Evolutionary conservation across 2,797 vertebrate species (phyloP).

Genomic region (Sus cebifrons): DNA sequence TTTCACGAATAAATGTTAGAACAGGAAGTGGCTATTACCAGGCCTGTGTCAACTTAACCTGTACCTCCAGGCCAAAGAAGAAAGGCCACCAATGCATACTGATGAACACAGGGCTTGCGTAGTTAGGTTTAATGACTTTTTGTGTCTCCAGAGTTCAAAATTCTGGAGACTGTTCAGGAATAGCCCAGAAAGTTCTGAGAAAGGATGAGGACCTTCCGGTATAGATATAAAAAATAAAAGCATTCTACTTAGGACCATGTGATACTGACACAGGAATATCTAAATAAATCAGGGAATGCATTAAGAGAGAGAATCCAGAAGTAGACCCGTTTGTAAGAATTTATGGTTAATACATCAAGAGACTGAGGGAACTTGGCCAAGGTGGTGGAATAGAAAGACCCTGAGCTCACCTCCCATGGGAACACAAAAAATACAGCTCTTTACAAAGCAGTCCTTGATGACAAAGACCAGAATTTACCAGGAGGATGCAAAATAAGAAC

Average conservation of each 20-base stretch:
- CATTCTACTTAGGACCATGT: neutral
- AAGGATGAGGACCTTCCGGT: neutral
- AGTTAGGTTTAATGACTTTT: neutral
- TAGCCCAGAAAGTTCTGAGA: conserved; percentile 7
- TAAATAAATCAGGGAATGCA: neutral
- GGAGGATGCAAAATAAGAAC: neutral
- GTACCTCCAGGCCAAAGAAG: neutral
- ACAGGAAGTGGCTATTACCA: neutral
- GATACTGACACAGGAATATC: neutral
- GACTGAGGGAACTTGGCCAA: neutral
- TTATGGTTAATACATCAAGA: neutral
- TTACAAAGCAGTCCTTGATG: neutral
- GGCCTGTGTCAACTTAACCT: neutral
- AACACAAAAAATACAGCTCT: neutral
- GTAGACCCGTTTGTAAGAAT: neutral
- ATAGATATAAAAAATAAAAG: neutral
- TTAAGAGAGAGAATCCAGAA: neutral
- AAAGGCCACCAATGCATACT: neutral
- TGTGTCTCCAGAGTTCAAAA: neutral
- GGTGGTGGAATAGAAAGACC: neutral
- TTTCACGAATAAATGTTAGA: neutral
- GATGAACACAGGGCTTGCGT: neutral
- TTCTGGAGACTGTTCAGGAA: conserved; percentile 11
- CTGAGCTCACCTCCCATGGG: neutral
- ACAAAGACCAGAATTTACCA: neutral